Evolutionary conservation across 2,113 vertebrate species (phyloP).

Genomic region (Rhabdornis inornatus): DNA sequence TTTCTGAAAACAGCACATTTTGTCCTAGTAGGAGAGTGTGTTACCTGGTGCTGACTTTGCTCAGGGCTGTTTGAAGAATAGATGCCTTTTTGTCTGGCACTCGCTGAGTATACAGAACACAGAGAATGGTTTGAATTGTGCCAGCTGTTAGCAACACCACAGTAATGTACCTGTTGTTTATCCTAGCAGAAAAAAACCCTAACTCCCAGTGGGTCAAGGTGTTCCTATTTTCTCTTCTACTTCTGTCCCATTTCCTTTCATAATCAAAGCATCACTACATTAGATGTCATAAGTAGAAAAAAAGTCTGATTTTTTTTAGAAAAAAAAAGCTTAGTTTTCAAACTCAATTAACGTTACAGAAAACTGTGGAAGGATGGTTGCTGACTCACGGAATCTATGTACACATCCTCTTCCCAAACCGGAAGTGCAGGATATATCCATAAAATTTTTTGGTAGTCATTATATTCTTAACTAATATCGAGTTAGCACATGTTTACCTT

Average conservation of each 20-base stretch:
- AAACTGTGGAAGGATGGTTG: background rate
- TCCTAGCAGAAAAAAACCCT: background rate
- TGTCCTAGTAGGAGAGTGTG: background rate
- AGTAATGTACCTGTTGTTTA: background rate
- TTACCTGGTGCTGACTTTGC: background rate
- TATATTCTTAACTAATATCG: background rate
- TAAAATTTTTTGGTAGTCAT: background rate
- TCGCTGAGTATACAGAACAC: background rate
- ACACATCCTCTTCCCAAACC: background rate
- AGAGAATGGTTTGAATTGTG: background rate
- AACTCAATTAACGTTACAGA: background rate
- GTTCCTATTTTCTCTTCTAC: background rate
- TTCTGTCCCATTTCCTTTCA: background rate
- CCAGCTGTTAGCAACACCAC: background rate
- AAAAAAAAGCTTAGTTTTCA: background rate
- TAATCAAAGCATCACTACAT: background rate
- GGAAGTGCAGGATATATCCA: background rate
- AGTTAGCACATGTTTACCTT: background rate
- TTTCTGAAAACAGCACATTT: background rate
- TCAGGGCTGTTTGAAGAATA: background rate
- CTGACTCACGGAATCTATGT: background rate
- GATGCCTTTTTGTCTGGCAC: background rate
- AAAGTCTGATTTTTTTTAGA: background rate
- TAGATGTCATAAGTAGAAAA: background rate
- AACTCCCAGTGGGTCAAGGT: background rate